Base-by-base conservation (phyloP, 2,888 invertebrate species). In the Gari tellinella region DNA sequence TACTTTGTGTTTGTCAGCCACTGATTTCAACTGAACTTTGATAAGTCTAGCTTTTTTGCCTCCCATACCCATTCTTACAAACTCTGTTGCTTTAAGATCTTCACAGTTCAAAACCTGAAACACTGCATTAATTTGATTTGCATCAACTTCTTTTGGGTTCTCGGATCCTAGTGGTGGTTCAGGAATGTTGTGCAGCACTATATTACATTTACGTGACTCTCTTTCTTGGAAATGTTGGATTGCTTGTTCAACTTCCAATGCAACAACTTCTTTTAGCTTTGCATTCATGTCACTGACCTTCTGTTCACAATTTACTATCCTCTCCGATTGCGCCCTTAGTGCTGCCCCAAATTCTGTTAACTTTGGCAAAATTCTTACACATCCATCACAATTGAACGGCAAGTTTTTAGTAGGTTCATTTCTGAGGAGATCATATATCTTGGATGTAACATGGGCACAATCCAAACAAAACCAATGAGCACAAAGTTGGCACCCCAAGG, bases 381-480 rank as follows among this genome's bases (percentile, higher is more conserved):
- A 60, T 8, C 60, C 60, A 48, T 48, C 48, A 48, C 48, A 48
- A 15, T 48, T 48, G 12, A 48, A 48, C 14, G 60, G 60, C 19
- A 60, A 37, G 37, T 60, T 61, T 31, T 19, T 21, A 7, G 23
- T 43, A 19, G 49, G 46, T 40, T 61, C 48, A 38, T 12, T 41
- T 17, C 48, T 46, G 14, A 61, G 23, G 14, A 51, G 31, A 37
- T 61, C 61, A 49, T 61, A 61, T 17, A 61, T 38, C n/a, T 40
- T 61, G 5, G 2, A 15, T 23, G 61, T 31, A 2, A 61, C 21
- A 25, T 61, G 61, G n/a, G 49, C 51, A 25, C 61, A 61, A 21
- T 48, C 60, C 23, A 48, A 48, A 38, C 57, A 57, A 57, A 57
- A 57, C 45, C 57, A n/a, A n/a, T n/a, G n/a, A n/a, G n/a, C n/a